Base-by-base conservation (phyloP, 2,888 invertebrate genomes). In the Oscheius sp. region DNA sequence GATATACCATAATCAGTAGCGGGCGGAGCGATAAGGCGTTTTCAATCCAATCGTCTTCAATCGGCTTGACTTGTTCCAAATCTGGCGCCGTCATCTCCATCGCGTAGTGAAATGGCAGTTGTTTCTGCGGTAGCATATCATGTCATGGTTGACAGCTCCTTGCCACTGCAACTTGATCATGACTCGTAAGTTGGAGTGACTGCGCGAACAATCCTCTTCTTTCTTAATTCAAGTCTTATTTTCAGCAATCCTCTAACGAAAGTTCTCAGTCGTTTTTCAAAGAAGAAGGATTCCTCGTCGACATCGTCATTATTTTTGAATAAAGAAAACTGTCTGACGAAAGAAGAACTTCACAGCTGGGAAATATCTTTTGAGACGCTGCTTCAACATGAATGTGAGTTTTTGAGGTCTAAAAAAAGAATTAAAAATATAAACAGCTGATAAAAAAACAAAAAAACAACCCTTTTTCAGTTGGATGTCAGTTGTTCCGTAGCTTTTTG, bases 331-430 rank as follows among this genome's bases (percentile, higher is more conserved):
- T 41, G 44, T 22, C 82, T 82, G 26, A 57, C 82, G 20, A 67
- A 68, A 5, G 82, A 84, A 17, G 85, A 85, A 41, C 74, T 84
- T 24, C 74, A 78, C 20, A 71, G 72, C 20, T 85, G 84, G 85
- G 77, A 80, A 54, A 75, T 68, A 6, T 68, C 70, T 12, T 82
- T 85, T 56, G 83, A 82, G 24, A 59, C 74, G 12, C 70, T 85
- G 20, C 73, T 85, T 64, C 73, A 72, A 38, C 72, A 80, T 68
- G 84, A 85, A 71, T 77, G 84, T 84, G 61, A 76, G 80, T 71
- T 54, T 51, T 64, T 33, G 36, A 41, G 26, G 12, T 59, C 59
- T n/a, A n/a, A n/a, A n/a, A n/a, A n/a, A n/a, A n/a, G n/a, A n/a
- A n/a, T n/a, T n/a, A n/a, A n/a, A n/a, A n/a, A n/a, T n/a, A n/a